phyloP scores from a whole-genome alignment of 2,888 invertebrate species.

The Yponomeuta cagnagella region DNA sequence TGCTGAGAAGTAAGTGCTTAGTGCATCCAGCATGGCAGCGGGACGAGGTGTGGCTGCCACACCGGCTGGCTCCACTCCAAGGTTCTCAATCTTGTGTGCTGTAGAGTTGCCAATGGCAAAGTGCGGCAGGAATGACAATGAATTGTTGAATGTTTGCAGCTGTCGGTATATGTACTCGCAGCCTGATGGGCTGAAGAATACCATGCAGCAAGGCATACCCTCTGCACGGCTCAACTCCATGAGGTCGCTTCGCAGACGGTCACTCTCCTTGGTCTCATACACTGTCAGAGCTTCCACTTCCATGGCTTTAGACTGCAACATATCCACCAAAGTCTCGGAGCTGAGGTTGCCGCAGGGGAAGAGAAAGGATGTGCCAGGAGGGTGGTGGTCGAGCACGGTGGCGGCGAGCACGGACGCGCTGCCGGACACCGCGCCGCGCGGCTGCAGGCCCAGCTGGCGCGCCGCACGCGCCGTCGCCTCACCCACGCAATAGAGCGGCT shows the following conservation, averaged over 20 bases:
- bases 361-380: slow-evolving; percentile 40
- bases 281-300: slow-evolving; percentile 49
- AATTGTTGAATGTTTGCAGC: slow-evolving; percentile 57
- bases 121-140: slow-evolving; percentile 47
- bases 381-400: slow-evolving; percentile 44
- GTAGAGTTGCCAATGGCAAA: slow-evolving; percentile 69
- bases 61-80: slow-evolving; percentile 61
- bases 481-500: slow-evolving; percentile 54
- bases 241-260: slow-evolving; percentile 43
- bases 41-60: slow-evolving; percentile 50
- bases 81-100: slow-evolving; percentile 60
- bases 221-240: slow-evolving; percentile 39
- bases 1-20: slow-evolving; percentile 43
- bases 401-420: slow-evolving; percentile 54
- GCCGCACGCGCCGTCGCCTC: slow-evolving; percentile 33
- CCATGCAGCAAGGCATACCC: slow-evolving; percentile 44
- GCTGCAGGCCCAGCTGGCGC: slow-evolving; percentile 48
- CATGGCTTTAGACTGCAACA: slow-evolving; percentile 37
- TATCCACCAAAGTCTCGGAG: slow-evolving; percentile 48
- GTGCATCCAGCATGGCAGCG: slow-evolving; percentile 46
- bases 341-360: slow-evolving; percentile 62
- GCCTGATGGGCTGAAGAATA: slow-evolving; percentile 66
- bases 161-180: slow-evolving; percentile 61
- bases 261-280: slow-evolving; percentile 63
- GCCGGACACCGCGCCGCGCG: slow-evolving; percentile 40